Conservation (phyloP, 2,888 invertebrate species). For the Trissolcus brochymenae region DNA sequence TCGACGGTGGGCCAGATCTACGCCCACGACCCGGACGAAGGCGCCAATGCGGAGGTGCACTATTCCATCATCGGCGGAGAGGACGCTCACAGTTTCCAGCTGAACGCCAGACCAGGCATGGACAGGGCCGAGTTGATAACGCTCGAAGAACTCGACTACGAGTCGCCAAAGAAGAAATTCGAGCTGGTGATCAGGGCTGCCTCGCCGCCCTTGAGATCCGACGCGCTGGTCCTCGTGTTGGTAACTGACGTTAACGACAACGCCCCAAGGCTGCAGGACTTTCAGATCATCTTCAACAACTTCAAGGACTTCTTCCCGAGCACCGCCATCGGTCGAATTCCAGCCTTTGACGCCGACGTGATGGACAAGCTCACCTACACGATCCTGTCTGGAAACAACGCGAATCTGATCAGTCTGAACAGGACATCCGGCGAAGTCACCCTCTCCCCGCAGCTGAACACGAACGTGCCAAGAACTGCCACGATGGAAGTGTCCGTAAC, state of each 20-base stretch:
- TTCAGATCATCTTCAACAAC: slow-evolving; percentile 96
- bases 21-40: slow-evolving; percentile 95
- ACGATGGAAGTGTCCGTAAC: slow-evolving; percentile 95
- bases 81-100: slow-evolving; percentile 90
- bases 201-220: slow-evolving; percentile 91
- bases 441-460: slow-evolving; percentile 94
- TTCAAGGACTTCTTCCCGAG: slow-evolving; percentile 95
- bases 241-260: slow-evolving; percentile 98
- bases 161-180: slow-evolving; percentile 93
- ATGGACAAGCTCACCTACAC: slow-evolving; percentile 90
- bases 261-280: slow-evolving; percentile 93
- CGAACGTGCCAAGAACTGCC: slow-evolving; percentile 95
- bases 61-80: slow-evolving; percentile 97
- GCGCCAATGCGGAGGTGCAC: slow-evolving; percentile 92
- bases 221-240: slow-evolving; percentile 90
- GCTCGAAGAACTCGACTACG: slow-evolving; percentile 95
- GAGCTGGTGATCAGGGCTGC: slow-evolving; percentile 93
- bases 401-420: slow-evolving; percentile 90
- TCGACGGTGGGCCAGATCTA: slow-evolving; percentile 94
- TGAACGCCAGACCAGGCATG: slow-evolving; percentile 88
- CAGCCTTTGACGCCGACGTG: slow-evolving; percentile 96
- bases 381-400: slow-evolving; percentile 94
- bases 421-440: slow-evolving; percentile 89
- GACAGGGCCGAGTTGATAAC: slow-evolving; percentile 93
- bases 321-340: slow-evolving; percentile 93